Percentiles rank a stretch among this genome's conserved stretches.
Conservation (phyloP, 2,888 invertebrate genomes). For the Colletes collaris region DNA sequence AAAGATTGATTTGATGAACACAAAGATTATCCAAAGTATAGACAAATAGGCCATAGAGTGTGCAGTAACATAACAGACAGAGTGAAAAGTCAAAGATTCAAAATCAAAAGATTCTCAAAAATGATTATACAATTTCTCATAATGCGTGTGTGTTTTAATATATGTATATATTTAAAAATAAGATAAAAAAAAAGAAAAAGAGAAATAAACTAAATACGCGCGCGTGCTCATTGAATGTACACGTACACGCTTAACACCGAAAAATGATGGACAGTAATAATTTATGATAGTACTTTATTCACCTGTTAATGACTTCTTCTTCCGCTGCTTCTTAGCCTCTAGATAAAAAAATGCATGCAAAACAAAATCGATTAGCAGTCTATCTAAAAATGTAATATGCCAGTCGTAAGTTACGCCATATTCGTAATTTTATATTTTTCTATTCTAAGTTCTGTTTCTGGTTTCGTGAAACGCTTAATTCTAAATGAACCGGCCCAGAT, state of each 20-base stretch:
- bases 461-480: conserved; percentile 1
- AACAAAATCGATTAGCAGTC: conserved; percentile 82
- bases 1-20: conserved; percentile 15
- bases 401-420: conserved; percentile 59
- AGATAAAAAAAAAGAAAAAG: neutral
- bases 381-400: conserved; percentile 71
- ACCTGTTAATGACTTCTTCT: conserved; percentile 96
- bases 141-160: neutral
- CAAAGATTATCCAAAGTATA: neutral
- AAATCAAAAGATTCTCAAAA: conserved; percentile 43
- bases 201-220: conserved; percentile 35
- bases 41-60: conserved; percentile 10
- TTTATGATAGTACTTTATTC: conserved; percentile 83
- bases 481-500: conserved; percentile 58
- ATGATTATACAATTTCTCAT: neutral
- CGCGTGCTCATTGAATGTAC: conserved; percentile 27
- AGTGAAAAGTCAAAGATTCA: conserved; percentile 27
- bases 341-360: conserved; percentile 82
- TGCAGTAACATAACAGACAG: conserved; percentile 27
- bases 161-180: too few relatives aligned
- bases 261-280: conserved; percentile 61
- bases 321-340: conserved; percentile 98
- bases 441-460: conserved; percentile 14
- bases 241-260: conserved; percentile 48
- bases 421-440: conserved; percentile 30